Evolutionary conservation across 2,113 vertebrate genomes (phyloP).

Genomic region (Dryoscopus gambensis): DNA sequence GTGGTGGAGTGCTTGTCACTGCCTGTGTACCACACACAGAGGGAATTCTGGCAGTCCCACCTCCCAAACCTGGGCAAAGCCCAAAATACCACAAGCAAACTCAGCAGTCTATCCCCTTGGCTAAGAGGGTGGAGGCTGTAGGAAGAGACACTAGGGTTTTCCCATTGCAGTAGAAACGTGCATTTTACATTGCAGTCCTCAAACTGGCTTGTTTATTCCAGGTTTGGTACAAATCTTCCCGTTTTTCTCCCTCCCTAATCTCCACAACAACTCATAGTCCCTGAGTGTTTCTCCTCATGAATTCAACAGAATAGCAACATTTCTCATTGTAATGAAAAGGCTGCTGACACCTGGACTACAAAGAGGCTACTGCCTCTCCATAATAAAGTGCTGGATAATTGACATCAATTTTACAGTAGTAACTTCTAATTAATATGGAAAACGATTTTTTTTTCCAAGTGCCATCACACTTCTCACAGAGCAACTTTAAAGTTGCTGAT

Average conservation of each 20-base stretch:
- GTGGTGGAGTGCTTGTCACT: not conserved
- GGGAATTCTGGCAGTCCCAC: not conserved
- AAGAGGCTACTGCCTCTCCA: not conserved
- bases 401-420: constrained; percentile 29
- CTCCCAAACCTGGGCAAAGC: not conserved
- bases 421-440: constrained; percentile 51
- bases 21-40: not conserved
- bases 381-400: constrained; percentile 39
- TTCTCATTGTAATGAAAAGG: constrained; percentile 25
- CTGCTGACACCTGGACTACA: constrained; percentile 18
- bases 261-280: not conserved
- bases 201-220: not conserved
- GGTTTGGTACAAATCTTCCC: not conserved
- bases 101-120: not conserved
- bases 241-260: not conserved
- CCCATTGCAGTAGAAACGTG: not conserved
- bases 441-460: not conserved
- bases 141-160: not conserved
- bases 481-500: constrained; percentile 51
- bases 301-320: not conserved
- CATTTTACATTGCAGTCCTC: not conserved
- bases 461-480: not conserved
- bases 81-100: not conserved
- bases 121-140: not conserved
- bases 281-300: not conserved